Base-by-base conservation (phyloP, 2,888 invertebrate genomes). In the Lasioglossum marginatum region DNA sequence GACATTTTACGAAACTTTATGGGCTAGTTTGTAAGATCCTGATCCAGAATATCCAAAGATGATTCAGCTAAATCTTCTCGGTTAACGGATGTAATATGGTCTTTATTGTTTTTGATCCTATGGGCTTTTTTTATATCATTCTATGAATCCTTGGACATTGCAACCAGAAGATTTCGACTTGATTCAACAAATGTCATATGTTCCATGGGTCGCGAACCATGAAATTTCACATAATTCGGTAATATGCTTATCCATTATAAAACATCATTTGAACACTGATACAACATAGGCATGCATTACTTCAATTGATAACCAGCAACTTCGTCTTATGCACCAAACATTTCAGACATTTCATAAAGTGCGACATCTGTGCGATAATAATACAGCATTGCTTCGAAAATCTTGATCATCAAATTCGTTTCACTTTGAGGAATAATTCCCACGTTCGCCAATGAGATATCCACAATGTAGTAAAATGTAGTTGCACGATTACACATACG, bases 331-430 rank as follows among this genome's bases (percentile, higher is more conserved):
- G 43, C 52, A 31, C 48, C 66, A 31, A 77, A 80, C 52, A 19
- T 83, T 82, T 76, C 71, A 63, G 63, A 71, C 70, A 68, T 70
- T 82, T 82, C 75, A 76, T 48, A 34, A 43, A 37, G 31, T 82
- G 68, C 82, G 75, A 16, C 19, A 71, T 81, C 27, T 72, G 45
- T 73, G 77, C 19, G n/a, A 76, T 34, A 63, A 23, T 71, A 83
- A 6, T 70, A 5, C 70, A 70, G 70, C 40, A 40, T 70, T 70
- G 70, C 40, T 37, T 40, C 66, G 66, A 68, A 23, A 68, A 68
- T 68, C 34, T 68, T 10, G 37, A 66, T 34, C 23, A 4, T 68
- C 34, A 34, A 37, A 10, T 19, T 66, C 23, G 34, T 34, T 66
- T 0, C 23, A 8, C 19, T 31, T 63, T 2, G 2, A 1, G 63